Evolutionary conservation across 37 sponge, comb jelly and placozoan genomes (phyloP).

Genomic region (Oscarella lobularis): DNA sequence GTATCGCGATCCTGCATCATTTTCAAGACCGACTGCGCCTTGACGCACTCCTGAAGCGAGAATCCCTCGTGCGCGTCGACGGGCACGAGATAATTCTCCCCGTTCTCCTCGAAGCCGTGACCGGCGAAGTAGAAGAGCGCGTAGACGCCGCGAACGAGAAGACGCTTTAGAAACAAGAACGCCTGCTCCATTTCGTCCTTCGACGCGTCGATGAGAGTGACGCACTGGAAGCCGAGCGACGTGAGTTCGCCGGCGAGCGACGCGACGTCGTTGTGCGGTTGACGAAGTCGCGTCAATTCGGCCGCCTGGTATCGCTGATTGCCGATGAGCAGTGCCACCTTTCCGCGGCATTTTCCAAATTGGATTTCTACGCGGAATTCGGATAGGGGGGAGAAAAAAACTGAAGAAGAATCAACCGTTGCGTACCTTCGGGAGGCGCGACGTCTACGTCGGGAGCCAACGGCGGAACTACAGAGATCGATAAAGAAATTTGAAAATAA

Average conservation of each 20-base stretch:
- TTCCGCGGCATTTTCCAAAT: conserved; percentile 71
- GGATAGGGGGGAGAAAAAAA: no score
- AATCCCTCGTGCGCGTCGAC: conserved; percentile 76
- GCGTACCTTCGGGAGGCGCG: no score
- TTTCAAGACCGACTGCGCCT: conserved; percentile 68
- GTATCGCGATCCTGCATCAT: conserved; percentile 71
- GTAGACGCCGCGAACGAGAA: conserved; percentile 78
- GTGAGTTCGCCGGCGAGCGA: conserved; percentile 57
- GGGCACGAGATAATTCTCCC: conserved; percentile 86
- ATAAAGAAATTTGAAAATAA: no score
- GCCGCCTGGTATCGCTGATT: conserved; percentile 64
- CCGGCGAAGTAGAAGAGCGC: conserved; percentile 99
- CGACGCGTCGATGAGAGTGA: conserved; percentile 81
- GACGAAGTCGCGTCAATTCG: conserved; percentile 38
- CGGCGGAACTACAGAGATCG: no score
- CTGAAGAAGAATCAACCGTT: no score
- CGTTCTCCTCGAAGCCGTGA: conserved; percentile 86
- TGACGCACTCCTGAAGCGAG: conserved; percentile 63
- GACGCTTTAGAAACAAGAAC: conserved; percentile 48
- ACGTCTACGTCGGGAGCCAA: no score
- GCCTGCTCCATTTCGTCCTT: conserved; percentile 88
- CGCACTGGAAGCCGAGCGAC: conserved; percentile 68
- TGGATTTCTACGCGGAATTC: no score
- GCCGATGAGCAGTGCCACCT: conserved; percentile 93
- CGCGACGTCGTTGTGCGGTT: conserved; percentile 67